Conservation (phyloP, 2,113 vertebrate species). For the Hippocampus guttulatus region DNA sequence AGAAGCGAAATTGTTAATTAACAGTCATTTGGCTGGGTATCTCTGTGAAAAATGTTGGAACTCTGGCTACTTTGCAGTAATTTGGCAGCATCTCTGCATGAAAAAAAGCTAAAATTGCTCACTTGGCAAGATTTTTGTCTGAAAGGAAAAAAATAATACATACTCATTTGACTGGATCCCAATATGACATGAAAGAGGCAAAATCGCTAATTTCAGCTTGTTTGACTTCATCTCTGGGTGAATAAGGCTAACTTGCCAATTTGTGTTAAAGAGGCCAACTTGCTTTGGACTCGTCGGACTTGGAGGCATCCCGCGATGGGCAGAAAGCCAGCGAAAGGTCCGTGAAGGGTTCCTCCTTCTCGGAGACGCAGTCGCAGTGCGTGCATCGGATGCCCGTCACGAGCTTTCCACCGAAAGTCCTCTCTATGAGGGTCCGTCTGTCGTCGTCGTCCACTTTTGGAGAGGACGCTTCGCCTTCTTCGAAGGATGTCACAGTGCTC, state of each 20-base stretch:
- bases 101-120: too few species aligned
- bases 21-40: too few species aligned
- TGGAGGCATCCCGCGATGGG: slow-evolving; percentile 65
- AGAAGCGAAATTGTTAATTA: too few species aligned
- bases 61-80: too few species aligned
- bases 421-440: slow-evolving; percentile 84
- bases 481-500: slow-evolving; percentile 45
- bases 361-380: slow-evolving; percentile 87
- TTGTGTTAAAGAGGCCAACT: neutral
- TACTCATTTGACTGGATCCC: too few species aligned
- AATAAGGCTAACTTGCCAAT: neutral
- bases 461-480: slow-evolving; percentile 35
- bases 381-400: slow-evolving; percentile 86
- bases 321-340: slow-evolving; percentile 95
- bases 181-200: too few species aligned
- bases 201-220: too few species aligned
- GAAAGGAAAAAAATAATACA: too few species aligned
- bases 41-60: too few species aligned
- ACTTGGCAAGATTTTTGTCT: too few species aligned
- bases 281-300: slow-evolving; percentile 27
- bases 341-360: slow-evolving; percentile 93
- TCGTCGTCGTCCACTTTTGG: slow-evolving; percentile 26
- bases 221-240: too few species aligned
- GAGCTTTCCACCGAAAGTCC: slow-evolving; percentile 91
- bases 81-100: too few species aligned